phyloP scores from a whole-genome alignment of 2,113 vertebrate genomes.

The Megalops atlanticus region DNA sequence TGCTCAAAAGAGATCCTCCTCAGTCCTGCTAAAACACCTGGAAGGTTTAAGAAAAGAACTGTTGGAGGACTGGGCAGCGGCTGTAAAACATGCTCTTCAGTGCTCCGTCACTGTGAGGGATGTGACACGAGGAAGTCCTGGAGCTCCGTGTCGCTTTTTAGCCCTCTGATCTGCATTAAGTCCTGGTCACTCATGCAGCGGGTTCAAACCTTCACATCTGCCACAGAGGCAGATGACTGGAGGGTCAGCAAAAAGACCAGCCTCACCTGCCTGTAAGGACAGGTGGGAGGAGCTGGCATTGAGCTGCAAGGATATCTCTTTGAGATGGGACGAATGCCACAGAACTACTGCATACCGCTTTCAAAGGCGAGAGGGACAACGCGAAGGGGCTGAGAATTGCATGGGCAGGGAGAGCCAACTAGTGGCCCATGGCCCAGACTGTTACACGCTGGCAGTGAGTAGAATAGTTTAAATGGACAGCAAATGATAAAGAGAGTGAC shows the following conservation, averaged over 20 bases:
- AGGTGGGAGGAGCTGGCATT: no score
- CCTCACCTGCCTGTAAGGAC: no score
- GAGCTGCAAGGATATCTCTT: no score
- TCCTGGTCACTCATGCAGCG: not conserved
- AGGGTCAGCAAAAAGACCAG: not conserved
- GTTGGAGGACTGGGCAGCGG: not conserved
- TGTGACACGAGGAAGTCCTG: not conserved
- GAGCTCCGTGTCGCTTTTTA: constrained; percentile 19
- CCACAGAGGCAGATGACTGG: not conserved
- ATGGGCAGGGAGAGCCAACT: not conserved
- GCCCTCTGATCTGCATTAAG: not conserved
- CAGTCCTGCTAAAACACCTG: no score
- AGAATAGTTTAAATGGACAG: not conserved
- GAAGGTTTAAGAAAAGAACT: not conserved
- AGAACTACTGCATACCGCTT: not conserved
- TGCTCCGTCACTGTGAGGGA: not conserved
- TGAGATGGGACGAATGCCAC: no score
- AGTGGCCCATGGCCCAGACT: not conserved
- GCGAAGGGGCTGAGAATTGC: not conserved
- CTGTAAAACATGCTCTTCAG: not conserved
- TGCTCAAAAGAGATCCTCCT: not conserved
- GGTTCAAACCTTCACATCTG: not conserved
- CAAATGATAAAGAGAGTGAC: not conserved
- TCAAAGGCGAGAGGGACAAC: not conserved
- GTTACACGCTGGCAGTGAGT: not conserved